Base-by-base conservation (phyloP, 2,888 invertebrate species). In the Frankliniella fusca region DNA sequence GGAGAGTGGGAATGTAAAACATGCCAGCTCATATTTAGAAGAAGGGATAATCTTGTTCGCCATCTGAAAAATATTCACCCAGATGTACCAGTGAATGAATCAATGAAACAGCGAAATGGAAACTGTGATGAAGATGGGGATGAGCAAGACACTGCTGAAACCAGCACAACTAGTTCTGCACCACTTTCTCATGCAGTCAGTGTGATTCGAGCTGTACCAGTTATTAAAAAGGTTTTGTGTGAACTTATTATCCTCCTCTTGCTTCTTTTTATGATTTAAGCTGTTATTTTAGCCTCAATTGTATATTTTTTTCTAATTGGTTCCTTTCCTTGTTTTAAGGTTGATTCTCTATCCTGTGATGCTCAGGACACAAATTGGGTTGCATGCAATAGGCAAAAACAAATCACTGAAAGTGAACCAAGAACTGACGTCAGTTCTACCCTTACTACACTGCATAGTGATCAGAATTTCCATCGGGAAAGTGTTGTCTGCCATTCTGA, bases 21-120 rank as follows among this genome's bases (percentile, higher is more conserved):
- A n/a, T 76, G 70, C 27, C n/a, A 27, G 23, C 70, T 76, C 27
- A 27, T 76, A 23, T 76, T 76, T 76, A 23, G 70, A 2, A 23
- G 70, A 11, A 76, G 70, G 70, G 70, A 76, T 27, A 76, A 76
- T 27, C 70, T 76, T 27, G 70, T 76, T 8, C 70, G 70, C 23
- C 70, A 76, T 23, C 70, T 76, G 23, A 76, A 76, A 27, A 76
- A 76, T 76, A 76, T 76, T 27, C 70, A 76, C 23, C 70, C 70
- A 27, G 70, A 76, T 10, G 12, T 27, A 1, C 70, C 70, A 11
- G 23, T 27, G 27, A 76, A 27, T 12, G 27, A 27, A 76, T 76
- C 70, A 23, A 23, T 27, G 9, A 76, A 76, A 76, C 70, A 76
- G 10, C 23, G 27, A 12, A 27, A 76, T 5, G 27, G 27, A 76